Base-by-base conservation (phyloP, 2,113 vertebrate species). In the Burhinus bistriatus region DNA sequence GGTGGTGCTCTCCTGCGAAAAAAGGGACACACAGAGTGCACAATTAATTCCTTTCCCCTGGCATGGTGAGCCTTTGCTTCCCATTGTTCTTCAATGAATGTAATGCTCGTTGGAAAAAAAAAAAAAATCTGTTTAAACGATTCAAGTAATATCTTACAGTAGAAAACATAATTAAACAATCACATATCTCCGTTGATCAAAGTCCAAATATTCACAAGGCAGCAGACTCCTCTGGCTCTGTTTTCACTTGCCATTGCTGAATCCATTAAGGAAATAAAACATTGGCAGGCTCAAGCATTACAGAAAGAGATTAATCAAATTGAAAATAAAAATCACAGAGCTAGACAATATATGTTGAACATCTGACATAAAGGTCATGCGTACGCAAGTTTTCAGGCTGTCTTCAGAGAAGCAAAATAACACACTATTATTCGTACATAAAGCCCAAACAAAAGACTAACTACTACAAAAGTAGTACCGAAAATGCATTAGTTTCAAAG, bases 1-100 rank as follows among this genome's bases (percentile, higher is more conserved):
- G 99, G 99, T 52, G 99, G 98, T 38, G 99, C 99, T 57, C 99
- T 99, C 97, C 99, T 99, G 97, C 36, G 87, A 96, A 97, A 86
- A 97, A 95, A 95, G 22, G 54, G 68, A 66, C 77, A 95, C 49
- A 29, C 34, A 82, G 7, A 36, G 78, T 3, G 11, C 58, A 90
- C 40, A 36, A 84, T 95, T 87, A 87, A 91, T 54, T 91, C 81
- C 47, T 90, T 75, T 90, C 55, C 55, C 76, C 32, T 91, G 59
- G 59, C 79, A 91, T 59, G 0, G 0, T 8, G 22, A 85, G 22
- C 22, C 38, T 72, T 64, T 68, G 44, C 36, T 93, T 95, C 47
- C 29, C 47, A 52, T 88, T 92, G 62, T 71, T 89, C 58, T 89
- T 71, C 75, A 54, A 64, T 54, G 42, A 95, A 76, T 32, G 49